Evolutionary conservation across 1,140 invertebrate species (phyloP), one percentile per base, ranked within the genome.

Genomic region (Eumaeus atala): DNA sequence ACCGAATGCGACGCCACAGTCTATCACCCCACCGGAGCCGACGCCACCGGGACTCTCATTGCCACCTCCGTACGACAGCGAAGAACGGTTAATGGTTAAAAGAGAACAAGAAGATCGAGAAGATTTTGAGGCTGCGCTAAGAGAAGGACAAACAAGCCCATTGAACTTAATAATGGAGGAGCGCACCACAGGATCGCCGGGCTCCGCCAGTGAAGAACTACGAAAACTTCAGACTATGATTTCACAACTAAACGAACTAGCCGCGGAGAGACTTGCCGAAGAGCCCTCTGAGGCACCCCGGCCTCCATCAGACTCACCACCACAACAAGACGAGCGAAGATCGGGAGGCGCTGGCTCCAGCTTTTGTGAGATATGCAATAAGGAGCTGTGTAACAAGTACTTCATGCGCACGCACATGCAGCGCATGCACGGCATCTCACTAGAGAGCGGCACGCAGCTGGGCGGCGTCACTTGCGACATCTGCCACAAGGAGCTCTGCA

Each of bases 361-460:
- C 71, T 98, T 97, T 73, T 99, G 98, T 84, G 97, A 99, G 78
- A 98, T 99, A 57, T 99, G 98, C 87, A 99, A 99, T 87, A 99
- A 99, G 88, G 97, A 99, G 84, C 85, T 99, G 34, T 99, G 98
- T 88, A 99, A 99, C 88, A 99, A 99, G 84, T 99, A 99, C 75
- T 99, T 99, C 79, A 97, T 99, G 93, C 97, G 98, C 78, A 99
- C 97, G 0, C 98, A 99, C 88, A 99, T 99, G 96, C 94, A 99
- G 67, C 94, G 98, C 79, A 98, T 99, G 95, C 98, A 99, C 82
- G 97, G 97, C 11, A 98, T 99, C 56, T 96, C 97, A 73, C 94
- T 98, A 38, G 96, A 97, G 82, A 95, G 95, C 70, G 95, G 94
- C 0, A 93, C 95, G 0, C 95, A 96, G 76, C 93, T 97, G 11